These are phyloP conservation scores for Dendrocincla tyrannina DNA, from an alignment of 2,797 vertebrate genomes.

Conservation along the genomic window DNA sequence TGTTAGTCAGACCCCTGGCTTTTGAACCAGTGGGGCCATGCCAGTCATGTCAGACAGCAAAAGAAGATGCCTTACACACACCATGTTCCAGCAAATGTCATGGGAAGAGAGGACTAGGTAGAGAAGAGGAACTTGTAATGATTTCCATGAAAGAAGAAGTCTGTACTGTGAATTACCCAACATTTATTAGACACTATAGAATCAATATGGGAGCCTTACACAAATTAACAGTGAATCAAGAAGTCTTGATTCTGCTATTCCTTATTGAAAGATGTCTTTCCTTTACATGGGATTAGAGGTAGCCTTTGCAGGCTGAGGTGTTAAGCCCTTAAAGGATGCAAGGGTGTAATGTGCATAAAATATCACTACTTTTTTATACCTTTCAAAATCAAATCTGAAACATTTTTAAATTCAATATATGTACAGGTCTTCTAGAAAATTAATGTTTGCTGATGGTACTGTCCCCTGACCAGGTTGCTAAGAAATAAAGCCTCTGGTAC, in stretches of 20 bases:
- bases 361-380: background rate
- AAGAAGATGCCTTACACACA: background rate
- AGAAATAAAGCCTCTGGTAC: slow-evolving; percentile 60
- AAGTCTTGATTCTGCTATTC: background rate
- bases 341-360: background rate
- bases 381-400: background rate
- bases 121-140: background rate
- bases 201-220: background rate
- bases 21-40: background rate
- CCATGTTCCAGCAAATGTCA: background rate
- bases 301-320: background rate
- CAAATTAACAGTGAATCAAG: background rate
- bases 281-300: background rate
- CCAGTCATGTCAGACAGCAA: background rate
- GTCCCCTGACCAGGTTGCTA: slow-evolving; percentile 50
- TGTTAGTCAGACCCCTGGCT: background rate
- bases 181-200: background rate
- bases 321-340: background rate
- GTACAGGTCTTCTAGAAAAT: slow-evolving; percentile 38
- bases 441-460: slow-evolving; percentile 53
- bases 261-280: background rate
- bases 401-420: background rate
- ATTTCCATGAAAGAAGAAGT: background rate
- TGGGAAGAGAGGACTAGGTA: background rate
- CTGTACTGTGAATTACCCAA: background rate